Evolutionary conservation across 2,797 vertebrate genomes (phyloP).

Genomic region (Sparus aurata): DNA sequence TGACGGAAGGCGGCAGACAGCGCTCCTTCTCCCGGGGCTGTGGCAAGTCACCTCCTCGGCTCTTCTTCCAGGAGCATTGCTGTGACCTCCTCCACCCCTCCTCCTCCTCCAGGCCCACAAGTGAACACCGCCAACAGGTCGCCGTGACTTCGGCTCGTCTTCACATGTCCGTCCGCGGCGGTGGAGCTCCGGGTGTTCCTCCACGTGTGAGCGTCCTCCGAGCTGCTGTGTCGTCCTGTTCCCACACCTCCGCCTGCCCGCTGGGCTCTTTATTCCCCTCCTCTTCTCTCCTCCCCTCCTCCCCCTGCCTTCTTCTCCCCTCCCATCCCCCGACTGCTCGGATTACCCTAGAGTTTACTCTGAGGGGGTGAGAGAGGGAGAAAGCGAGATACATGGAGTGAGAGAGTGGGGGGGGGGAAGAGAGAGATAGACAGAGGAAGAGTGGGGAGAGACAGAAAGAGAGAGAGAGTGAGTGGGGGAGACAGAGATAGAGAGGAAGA

Average conservation of each 20-base stretch:
- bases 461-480: background rate
- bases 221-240: background rate
- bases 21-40: background rate
- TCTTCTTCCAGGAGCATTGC: slow-evolving; percentile 44
- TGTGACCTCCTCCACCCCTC: background rate
- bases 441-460: no score
- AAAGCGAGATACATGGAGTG: background rate
- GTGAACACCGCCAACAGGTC: no score
- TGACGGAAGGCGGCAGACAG: background rate
- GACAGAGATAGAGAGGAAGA: slow-evolving; percentile 5
- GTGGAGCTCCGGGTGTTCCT: slow-evolving; percentile 26
- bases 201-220: slow-evolving; percentile 56
- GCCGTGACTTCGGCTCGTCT: background rate
- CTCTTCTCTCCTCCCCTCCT: slow-evolving; percentile 29
- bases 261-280: slow-evolving; percentile 40
- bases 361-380: background rate
- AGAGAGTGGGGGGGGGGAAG: no score
- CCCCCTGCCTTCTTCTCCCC: no score
- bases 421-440: no score
- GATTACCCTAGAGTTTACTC: slow-evolving; percentile 54
- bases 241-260: slow-evolving; percentile 57
- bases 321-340: slow-evolving; percentile 48
- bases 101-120: no score
- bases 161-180: background rate
- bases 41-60: slow-evolving; percentile 45